A percentile compares a stretch with the other conserved stretches of the same genome.
These are phyloP conservation scores for Ophion slaviceki DNA, from an alignment of 2,888 invertebrate species.

Conservation along the genomic window DNA sequence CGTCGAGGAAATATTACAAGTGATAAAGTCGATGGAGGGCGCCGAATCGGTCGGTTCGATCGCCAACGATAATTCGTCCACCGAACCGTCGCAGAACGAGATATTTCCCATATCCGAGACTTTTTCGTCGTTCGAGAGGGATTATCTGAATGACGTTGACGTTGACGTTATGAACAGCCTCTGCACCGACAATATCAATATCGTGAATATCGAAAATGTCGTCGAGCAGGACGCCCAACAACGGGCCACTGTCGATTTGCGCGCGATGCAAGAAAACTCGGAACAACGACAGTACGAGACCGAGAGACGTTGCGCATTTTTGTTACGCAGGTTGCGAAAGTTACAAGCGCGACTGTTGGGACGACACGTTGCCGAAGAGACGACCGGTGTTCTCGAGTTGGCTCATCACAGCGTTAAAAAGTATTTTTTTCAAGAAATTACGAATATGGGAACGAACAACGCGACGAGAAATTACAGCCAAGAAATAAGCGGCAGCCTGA, in stretches of 20 bases:
- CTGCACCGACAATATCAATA: slow-evolving; percentile 78
- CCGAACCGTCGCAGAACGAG: slow-evolving; percentile 67
- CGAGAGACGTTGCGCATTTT: slow-evolving; percentile 89
- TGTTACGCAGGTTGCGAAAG: slow-evolving; percentile 90
- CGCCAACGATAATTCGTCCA: slow-evolving; percentile 36
- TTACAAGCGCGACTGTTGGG: slow-evolving; percentile 91
- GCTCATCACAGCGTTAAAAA: slow-evolving; percentile 87
- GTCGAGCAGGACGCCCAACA: slow-evolving; percentile 33
- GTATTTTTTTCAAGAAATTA: slow-evolving; percentile 80
- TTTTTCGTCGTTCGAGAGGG: slow-evolving; percentile 79
- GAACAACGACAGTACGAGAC: slow-evolving; percentile 86
- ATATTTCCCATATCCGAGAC: slow-evolving; percentile 80
- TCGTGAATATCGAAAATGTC: slow-evolving; percentile 59
- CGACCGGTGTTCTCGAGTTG: slow-evolving; percentile 90
- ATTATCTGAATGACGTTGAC: slow-evolving; percentile 79
- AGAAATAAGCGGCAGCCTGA: slow-evolving; percentile 77
- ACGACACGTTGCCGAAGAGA: slow-evolving; percentile 91
- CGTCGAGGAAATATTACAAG: slow-evolving; percentile 89
- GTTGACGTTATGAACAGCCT: slow-evolving; percentile 78
- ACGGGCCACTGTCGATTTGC: slow-evolving; percentile 65
- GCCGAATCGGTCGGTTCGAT: slow-evolving; percentile 71
- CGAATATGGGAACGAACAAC: slow-evolving; percentile 73
- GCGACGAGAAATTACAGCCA: slow-evolving; percentile 75
- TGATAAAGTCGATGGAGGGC: slow-evolving; percentile 90
- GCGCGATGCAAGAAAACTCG: slow-evolving; percentile 75